These are phyloP conservation scores for Lasius fuliginosus DNA, from an alignment of 2,888 invertebrate species.

Conservation along the genomic window DNA sequence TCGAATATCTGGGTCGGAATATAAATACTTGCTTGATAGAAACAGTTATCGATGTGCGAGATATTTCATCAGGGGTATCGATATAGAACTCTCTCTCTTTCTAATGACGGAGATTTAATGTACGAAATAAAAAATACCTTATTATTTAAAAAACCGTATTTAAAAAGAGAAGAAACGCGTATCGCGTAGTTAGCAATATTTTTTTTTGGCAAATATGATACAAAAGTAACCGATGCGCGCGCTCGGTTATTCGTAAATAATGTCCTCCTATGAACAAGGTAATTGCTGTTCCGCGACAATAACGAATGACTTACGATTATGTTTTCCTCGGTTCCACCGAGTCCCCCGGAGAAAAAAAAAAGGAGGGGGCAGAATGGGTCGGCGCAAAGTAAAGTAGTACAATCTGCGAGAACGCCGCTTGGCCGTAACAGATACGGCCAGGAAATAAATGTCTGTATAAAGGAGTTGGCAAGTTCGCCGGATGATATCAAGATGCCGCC, in stretches of 20 bases:
- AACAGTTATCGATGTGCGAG: neutral
- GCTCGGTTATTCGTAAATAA: neutral
- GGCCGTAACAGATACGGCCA: conserved; percentile 80
- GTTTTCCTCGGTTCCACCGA: conserved; percentile 70
- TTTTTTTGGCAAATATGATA: neutral
- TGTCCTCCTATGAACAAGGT: conserved; percentile 57
- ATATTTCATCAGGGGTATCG: neutral
- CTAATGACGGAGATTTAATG: neutral
- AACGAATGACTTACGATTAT: conserved; percentile 80
- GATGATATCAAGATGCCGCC: conserved; percentile 82
- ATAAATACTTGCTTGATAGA: neutral
- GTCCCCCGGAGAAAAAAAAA: conserved; percentile 54
- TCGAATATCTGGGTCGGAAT: conserved; percentile 60
- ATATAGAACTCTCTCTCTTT: neutral
- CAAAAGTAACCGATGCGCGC: neutral
- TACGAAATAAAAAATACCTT: neutral
- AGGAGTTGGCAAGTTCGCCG: conserved; percentile 83
- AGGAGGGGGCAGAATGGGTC: conserved; percentile 33
- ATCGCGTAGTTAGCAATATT: neutral
- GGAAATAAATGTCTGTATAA: conserved; percentile 84
- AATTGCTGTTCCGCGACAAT: conserved; percentile 74
- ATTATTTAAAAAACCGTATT: conserved; percentile 3
- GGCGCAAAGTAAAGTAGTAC: conserved; percentile 78
- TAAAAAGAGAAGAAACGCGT: neutral
- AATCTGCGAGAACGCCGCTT: conserved; percentile 82